A percentile compares a stretch with the other conserved stretches of the same genome.
These are phyloP conservation scores for Hippocampus zosterae DNA, from an alignment of 2,113 vertebrate genomes.

Conservation along the genomic window DNA sequence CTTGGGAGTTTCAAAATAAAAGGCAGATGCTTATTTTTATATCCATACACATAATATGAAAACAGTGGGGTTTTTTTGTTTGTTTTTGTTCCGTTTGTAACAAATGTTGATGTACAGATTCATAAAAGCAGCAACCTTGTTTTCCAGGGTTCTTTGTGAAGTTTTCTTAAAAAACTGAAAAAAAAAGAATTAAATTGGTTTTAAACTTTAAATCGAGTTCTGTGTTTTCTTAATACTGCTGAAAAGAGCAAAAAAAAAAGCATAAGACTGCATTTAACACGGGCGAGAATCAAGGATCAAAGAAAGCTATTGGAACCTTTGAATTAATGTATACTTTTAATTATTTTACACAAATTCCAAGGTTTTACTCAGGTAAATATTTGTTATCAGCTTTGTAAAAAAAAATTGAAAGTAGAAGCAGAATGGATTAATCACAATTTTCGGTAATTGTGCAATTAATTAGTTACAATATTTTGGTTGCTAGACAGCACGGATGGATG, in stretches of 20 bases:
- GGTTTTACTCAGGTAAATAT: no score
- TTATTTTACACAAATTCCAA: no score
- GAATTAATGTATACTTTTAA: no score
- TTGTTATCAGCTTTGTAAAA: no score
- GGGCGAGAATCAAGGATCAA: no score
- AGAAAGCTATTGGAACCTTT: no score
- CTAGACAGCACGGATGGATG: no score
- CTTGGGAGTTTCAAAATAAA: constrained; percentile 2
- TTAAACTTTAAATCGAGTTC: constrained; percentile 49
- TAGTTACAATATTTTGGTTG: no score
- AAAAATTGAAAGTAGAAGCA: no score
- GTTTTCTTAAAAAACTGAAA: constrained; percentile 65
- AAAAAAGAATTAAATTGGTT: constrained; percentile 64
- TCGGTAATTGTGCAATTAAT: no score
- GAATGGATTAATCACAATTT: no score
- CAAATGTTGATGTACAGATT: constrained; percentile 77
- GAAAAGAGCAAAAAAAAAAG: constrained; percentile 60
- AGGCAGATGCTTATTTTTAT: constrained; percentile 75
- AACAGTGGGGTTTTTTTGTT: constrained; percentile 49
- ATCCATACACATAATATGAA: constrained; percentile 61
- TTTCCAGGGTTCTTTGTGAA: constrained; percentile 67
- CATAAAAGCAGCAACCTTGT: constrained; percentile 65
- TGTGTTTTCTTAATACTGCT: constrained; percentile 58
- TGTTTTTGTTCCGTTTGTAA: constrained; percentile 68
- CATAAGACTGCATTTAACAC: no score